phyloP scores from a whole-genome alignment of 2,113 vertebrate genomes.

The Struthidea cinerea region DNA sequence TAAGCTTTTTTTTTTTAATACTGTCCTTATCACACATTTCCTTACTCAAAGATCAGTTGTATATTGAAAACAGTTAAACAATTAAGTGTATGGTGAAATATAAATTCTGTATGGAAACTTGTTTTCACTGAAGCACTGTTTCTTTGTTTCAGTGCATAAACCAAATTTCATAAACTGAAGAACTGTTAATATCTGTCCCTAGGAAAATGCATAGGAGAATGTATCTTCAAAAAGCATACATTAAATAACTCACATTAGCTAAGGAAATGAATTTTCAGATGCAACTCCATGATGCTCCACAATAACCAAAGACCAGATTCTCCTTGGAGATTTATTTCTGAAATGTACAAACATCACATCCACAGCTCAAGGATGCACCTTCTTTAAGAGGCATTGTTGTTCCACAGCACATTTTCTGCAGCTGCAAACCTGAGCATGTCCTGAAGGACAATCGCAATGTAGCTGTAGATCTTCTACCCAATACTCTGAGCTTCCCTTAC shows the following conservation, averaged over 20 bases:
- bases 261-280: not conserved
- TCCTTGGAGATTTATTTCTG: not conserved
- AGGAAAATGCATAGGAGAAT: not conserved
- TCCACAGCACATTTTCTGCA: not conserved
- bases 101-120: not conserved
- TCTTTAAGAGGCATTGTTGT: not conserved
- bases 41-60: not conserved
- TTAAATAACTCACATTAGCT: not conserved
- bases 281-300: not conserved
- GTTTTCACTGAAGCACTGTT: not conserved
- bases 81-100: not conserved
- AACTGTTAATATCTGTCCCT: not conserved
- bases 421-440: not conserved
- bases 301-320: not conserved
- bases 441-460: not conserved
- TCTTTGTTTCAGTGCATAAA: not conserved
- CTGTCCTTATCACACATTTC: not conserved
- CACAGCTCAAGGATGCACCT: not conserved
- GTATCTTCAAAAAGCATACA: not conserved
- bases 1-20: not conserved
- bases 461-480: not conserved
- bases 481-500: not conserved
- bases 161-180: not conserved
- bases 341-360: not conserved
- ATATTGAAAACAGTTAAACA: not conserved